Evolutionary conservation across 2,113 vertebrate genomes (phyloP).

Genomic region (Sinocyclocheilus anshuiensis): DNA sequence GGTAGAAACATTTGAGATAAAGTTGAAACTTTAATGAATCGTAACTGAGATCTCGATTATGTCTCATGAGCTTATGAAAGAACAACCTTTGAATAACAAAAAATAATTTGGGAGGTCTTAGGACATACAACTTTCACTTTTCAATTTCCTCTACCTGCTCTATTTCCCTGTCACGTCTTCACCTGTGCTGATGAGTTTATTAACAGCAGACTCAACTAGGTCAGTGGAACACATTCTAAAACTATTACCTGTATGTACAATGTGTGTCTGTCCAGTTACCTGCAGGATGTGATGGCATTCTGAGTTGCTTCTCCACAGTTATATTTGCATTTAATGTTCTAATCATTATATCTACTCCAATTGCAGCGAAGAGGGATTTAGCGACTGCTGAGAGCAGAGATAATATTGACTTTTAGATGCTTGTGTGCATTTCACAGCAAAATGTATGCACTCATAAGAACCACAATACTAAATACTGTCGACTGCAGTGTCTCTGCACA

Average conservation of each 20-base stretch:
- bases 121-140: neutral
- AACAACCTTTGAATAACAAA: neutral
- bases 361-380: neutral
- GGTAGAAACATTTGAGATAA: neutral
- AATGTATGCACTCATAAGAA: neutral
- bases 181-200: conserved; percentile 17
- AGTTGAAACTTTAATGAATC: neutral
- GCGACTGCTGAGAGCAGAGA: neutral
- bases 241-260: neutral
- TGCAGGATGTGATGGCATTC: neutral
- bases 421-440: conserved; percentile 4
- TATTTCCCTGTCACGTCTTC: neutral
- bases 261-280: neutral
- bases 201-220: conserved; percentile 10
- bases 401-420: neutral
- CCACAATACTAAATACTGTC: conserved; percentile 5
- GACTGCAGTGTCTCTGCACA: neutral
- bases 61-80: neutral
- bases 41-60: neutral
- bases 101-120: neutral
- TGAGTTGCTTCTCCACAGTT: neutral
- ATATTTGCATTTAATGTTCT: neutral
- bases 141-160: conserved; percentile 17
- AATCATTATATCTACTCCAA: neutral
- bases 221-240: conserved; percentile 27